These are phyloP conservation scores for Sebastes trivittatus DNA, from an alignment of 2,797 vertebrate genomes.

Conservation along the genomic window DNA sequence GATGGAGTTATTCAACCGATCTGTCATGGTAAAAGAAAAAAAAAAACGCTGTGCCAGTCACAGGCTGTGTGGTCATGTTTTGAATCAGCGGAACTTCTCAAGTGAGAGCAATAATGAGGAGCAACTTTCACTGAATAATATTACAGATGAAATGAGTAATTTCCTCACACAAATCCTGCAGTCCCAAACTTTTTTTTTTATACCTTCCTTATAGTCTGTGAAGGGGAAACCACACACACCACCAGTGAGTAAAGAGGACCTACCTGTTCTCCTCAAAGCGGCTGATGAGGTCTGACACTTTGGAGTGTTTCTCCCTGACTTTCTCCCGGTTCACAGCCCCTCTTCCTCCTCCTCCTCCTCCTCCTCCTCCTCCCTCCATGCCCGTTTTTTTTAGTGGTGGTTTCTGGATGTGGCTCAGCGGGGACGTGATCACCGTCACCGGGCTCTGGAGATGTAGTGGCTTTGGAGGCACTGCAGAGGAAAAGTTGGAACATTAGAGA, in stretches of 20 bases:
- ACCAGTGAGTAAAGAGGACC: background rate
- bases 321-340: constrained; percentile 45
- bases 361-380: constrained; percentile 75
- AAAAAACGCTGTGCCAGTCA: background rate
- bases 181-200: background rate
- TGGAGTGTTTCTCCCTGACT: constrained; percentile 67
- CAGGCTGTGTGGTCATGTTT: background rate
- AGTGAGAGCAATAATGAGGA: background rate
- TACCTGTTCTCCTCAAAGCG: constrained; percentile 85
- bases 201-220: no score
- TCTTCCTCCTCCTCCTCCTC: constrained; percentile 27
- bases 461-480: constrained; percentile 81
- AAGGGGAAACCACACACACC: background rate
- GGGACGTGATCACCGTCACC: constrained; percentile 63
- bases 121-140: background rate
- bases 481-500: background rate
- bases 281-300: constrained; percentile 85
- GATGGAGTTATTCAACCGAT: background rate
- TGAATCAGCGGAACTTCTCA: background rate
- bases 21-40: background rate
- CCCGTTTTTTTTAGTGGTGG: constrained; percentile 4
- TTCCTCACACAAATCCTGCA: background rate
- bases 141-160: background rate
- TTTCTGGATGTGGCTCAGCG: constrained; percentile 45
- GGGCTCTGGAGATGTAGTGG: constrained; percentile 81